Conservation (phyloP, 2,113 vertebrate genomes). For the Cynocephalus volans region DNA sequence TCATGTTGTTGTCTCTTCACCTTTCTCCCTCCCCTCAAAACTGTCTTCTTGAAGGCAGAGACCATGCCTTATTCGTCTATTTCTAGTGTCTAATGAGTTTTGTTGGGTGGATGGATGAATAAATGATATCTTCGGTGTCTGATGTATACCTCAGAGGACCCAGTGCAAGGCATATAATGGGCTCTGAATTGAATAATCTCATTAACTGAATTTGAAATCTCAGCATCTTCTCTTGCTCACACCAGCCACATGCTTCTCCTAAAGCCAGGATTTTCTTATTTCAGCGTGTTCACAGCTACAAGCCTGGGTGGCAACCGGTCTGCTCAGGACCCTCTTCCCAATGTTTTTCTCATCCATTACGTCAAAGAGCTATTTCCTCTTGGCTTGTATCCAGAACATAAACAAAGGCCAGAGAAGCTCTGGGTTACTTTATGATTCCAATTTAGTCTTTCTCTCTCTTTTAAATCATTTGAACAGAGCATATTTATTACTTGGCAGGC, state of each 20-base stretch:
- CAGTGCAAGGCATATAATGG: not conserved
- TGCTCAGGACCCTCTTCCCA: not conserved
- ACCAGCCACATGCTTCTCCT: not conserved
- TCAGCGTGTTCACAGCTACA: not conserved
- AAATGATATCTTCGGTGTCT: not conserved
- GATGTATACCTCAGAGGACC: not conserved
- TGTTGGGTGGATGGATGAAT: not conserved
- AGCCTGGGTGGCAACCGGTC: not conserved
- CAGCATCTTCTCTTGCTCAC: not conserved
- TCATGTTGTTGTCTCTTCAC: not conserved
- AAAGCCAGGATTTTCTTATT: slow-evolving; percentile 8
- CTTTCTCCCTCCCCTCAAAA: not conserved
- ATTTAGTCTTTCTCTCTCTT: slow-evolving; percentile 49
- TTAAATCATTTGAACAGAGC: slow-evolving; percentile 27
- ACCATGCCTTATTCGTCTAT: not conserved
- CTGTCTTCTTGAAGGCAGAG: not conserved
- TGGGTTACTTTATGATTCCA: slow-evolving; percentile 84
- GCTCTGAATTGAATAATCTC: not conserved
- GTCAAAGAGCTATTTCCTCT: slow-evolving; percentile 80
- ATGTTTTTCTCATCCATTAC: slow-evolving; percentile 60
- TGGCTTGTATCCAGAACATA: slow-evolving; percentile 70
- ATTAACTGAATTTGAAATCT: not conserved
- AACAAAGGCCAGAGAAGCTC: slow-evolving; percentile 63
- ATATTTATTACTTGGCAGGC: slow-evolving; percentile 75
- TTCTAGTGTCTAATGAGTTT: not conserved